phyloP scores from a whole-genome alignment of 2,797 vertebrate species.

The Malacoctenus gilli region DNA sequence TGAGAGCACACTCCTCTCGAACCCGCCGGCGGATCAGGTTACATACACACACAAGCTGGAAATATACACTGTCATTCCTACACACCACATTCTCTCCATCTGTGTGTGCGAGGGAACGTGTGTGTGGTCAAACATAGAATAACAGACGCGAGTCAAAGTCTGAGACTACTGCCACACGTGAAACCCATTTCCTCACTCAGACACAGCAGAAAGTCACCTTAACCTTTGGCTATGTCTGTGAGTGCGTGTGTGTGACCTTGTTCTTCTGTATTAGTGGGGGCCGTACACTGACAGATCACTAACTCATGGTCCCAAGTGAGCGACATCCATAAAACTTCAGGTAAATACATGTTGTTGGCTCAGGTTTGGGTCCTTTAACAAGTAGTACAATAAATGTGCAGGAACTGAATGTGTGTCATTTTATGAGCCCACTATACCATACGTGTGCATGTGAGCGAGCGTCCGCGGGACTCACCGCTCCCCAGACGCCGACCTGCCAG shows the following conservation, averaged over 20 bases:
- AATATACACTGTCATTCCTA: conserved; percentile 43
- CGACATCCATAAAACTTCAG: too few species aligned
- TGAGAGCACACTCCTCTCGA: conserved; percentile 54
- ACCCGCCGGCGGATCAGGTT: conserved; percentile 58
- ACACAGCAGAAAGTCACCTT: conserved; percentile 40
- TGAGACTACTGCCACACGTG: conserved; percentile 49
- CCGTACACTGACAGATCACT: too few species aligned
- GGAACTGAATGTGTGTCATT: too few species aligned
- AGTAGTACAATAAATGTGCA: too few species aligned
- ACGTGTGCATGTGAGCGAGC: conserved; percentile 14
- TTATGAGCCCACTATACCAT: background rate
- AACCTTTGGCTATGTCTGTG: conserved; percentile 9
- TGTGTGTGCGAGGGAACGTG: too few species aligned
- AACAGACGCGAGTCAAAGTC: conserved; percentile 36
- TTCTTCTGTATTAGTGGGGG: background rate
- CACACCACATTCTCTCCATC: conserved; percentile 29
- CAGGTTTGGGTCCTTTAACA: too few species aligned
- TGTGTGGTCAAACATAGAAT: conserved; percentile 7
- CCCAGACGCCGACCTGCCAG: conserved; percentile 94
- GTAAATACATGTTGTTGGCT: too few species aligned
- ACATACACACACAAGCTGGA: conserved; percentile 25
- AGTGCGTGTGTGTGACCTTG: background rate
- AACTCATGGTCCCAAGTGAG: too few species aligned
- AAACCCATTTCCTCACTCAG: conserved; percentile 63
- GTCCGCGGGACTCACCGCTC: conserved; percentile 84